phyloP scores from a whole-genome alignment of 2,113 vertebrate genomes.

The Tyrannus savana region DNA sequence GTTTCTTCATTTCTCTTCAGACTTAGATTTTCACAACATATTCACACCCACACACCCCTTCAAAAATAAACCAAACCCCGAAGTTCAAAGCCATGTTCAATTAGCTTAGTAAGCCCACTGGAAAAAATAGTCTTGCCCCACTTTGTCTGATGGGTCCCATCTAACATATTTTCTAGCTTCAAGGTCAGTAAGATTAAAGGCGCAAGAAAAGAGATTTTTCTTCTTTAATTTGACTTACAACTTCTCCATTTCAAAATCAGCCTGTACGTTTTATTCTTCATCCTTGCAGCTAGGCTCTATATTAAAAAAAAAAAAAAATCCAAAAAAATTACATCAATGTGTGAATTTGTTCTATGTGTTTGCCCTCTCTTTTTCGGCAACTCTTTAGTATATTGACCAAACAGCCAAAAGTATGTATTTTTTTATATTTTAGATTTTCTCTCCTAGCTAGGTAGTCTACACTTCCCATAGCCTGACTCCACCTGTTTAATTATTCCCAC shows the following conservation, averaged over 20 bases:
- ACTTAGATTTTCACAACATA: neutral
- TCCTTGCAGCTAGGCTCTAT: neutral
- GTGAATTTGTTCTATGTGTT: neutral
- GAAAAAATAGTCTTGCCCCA: neutral
- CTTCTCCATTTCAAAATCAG: neutral
- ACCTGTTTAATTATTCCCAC: neutral
- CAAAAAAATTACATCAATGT: neutral
- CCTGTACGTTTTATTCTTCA: neutral
- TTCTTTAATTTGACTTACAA: neutral
- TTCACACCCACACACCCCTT: fast-evolving
- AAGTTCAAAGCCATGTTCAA: neutral
- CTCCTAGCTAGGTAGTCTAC: neutral
- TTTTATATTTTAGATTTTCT: neutral
- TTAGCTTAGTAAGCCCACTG: neutral
- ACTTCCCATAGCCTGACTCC: neutral
- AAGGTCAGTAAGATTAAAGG: neutral
- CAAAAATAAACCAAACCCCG: neutral
- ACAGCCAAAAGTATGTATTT: neutral
- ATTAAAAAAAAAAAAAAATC: neutral
- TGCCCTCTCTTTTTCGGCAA: neutral
- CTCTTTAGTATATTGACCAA: neutral
- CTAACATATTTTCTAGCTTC: neutral
- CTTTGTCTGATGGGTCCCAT: neutral
- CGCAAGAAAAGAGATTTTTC: neutral
- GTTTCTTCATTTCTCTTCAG: neutral